Conservation (phyloP, 1,140 invertebrate species). For the Trissolcus basalis region DNA sequence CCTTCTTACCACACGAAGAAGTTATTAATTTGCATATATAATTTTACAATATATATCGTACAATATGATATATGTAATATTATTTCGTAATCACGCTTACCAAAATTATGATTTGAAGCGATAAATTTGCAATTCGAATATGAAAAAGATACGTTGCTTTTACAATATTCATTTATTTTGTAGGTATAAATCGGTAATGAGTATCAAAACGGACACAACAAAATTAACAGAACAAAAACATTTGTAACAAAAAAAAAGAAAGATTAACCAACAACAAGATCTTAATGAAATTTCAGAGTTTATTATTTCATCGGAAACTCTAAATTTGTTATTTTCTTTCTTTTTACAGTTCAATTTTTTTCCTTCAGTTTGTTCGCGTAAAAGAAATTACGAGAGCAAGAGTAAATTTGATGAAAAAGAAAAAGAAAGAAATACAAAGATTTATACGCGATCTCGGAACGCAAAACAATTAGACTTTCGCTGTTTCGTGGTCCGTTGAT, state of each 20-base stretch:
- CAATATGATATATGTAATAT: slow-evolving; percentile 18
- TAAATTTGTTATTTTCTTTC: no score
- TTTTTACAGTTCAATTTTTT: no score
- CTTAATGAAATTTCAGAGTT: no score
- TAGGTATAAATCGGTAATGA: no score
- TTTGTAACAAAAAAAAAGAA: no score
- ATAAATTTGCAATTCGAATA: slow-evolving; percentile 19
- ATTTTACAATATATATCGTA: slow-evolving; percentile 22
- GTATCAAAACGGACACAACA: not conserved
- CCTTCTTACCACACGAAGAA: slow-evolving; percentile 6
- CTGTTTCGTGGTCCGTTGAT: slow-evolving; percentile 18
- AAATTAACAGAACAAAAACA: not conserved
- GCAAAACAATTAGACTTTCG: not conserved
- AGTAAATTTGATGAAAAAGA: no score
- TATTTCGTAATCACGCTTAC: slow-evolving; percentile 19
- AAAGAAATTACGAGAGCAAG: no score
- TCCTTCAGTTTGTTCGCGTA: no score
- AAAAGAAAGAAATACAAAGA: slow-evolving; percentile 10
- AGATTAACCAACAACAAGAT: no score
- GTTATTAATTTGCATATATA: slow-evolving; percentile 12
- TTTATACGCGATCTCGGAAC: slow-evolving; percentile 35
- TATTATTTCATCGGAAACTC: no score
- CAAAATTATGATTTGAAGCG: slow-evolving; percentile 19
- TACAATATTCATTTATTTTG: no score
- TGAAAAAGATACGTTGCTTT: slow-evolving; percentile 22